These are phyloP conservation scores for Origma solitaria DNA, from an alignment of 2,113 vertebrate species.

Conservation along the genomic window DNA sequence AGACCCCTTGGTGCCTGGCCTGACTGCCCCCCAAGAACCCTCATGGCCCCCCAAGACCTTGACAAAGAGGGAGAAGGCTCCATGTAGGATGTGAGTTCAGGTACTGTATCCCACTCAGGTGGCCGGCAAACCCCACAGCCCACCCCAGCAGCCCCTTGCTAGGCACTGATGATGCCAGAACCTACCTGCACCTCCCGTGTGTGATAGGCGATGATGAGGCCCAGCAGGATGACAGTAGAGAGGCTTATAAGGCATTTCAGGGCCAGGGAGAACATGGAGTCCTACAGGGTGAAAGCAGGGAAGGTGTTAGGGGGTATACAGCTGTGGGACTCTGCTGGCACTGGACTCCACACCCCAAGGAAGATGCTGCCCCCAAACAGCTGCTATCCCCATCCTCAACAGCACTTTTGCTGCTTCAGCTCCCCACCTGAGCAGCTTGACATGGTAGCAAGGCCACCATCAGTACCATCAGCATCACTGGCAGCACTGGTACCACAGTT, in stretches of 20 bases:
- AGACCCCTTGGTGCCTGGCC: not conserved
- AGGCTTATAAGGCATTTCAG: slow-evolving; percentile 85
- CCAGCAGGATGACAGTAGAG: slow-evolving; percentile 78
- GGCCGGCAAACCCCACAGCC: not conserved
- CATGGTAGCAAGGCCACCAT: fast-evolving
- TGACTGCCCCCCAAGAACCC: not conserved
- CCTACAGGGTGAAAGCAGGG: slow-evolving; percentile 52
- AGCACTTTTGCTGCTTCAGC: not conserved
- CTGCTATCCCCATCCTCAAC: fast-evolving
- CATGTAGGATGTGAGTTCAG: not conserved
- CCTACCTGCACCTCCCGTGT: slow-evolving; percentile 81
- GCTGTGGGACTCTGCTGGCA: not conserved
- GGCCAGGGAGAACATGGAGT: slow-evolving; percentile 84
- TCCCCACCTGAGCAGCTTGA: not conserved
- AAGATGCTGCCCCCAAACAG: not conserved
- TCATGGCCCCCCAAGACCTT: fast-evolving
- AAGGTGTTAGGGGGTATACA: not conserved
- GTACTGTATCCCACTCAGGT: not conserved
- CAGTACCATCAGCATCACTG: not conserved
- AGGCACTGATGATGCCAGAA: not conserved
- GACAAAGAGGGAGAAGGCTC: not conserved
- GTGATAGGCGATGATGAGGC: slow-evolving; percentile 81
- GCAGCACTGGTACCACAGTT: not conserved
- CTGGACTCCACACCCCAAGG: not conserved
- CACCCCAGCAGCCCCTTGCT: not conserved